phyloP scores from a whole-genome alignment of 2,797 vertebrate species.

The Mormyrus hasselquistii region DNA sequence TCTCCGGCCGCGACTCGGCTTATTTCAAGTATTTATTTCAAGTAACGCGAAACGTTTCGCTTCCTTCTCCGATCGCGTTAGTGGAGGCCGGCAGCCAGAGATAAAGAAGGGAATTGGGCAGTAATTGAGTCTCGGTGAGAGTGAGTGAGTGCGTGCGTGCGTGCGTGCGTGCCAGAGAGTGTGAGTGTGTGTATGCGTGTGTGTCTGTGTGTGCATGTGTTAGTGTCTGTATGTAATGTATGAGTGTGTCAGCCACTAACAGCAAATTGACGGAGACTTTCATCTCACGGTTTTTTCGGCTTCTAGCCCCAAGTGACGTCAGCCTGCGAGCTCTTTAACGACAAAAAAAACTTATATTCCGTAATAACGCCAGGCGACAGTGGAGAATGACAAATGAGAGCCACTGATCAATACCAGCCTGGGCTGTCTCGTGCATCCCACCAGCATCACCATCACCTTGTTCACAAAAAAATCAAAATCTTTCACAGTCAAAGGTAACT shows the following conservation, averaged over 20 bases:
- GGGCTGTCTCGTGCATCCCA: background rate
- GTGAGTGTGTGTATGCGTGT: slow-evolving; percentile 40
- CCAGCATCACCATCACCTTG: background rate
- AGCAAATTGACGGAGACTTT: slow-evolving; percentile 64
- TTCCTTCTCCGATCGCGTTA: slow-evolving; percentile 60
- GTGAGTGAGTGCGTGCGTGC: slow-evolving; percentile 38
- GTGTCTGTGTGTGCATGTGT: slow-evolving; percentile 29
- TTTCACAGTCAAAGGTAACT: background rate
- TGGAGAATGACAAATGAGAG: background rate
- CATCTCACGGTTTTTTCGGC: slow-evolving; percentile 63
- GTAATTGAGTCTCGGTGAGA: slow-evolving; percentile 37
- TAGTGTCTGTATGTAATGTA: slow-evolving; percentile 11
- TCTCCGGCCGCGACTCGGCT: slow-evolving; percentile 54
- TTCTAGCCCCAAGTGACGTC: slow-evolving; percentile 78
- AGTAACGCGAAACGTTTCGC: slow-evolving; percentile 53
- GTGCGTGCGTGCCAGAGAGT: slow-evolving; percentile 37
- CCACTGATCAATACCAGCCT: background rate
- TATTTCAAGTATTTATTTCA: slow-evolving; percentile 55
- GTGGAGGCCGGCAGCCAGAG: slow-evolving; percentile 68
- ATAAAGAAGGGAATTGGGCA: slow-evolving; percentile 56
- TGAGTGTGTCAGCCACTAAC: slow-evolving; percentile 53
- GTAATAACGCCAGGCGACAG: slow-evolving; percentile 30
- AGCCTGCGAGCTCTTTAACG: slow-evolving; percentile 55
- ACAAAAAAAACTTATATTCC: slow-evolving; percentile 68
- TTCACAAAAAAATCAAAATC: background rate